Evolutionary conservation across 2,888 invertebrate genomes (phyloP).

Genomic region (Acrobasis consociella): DNA sequence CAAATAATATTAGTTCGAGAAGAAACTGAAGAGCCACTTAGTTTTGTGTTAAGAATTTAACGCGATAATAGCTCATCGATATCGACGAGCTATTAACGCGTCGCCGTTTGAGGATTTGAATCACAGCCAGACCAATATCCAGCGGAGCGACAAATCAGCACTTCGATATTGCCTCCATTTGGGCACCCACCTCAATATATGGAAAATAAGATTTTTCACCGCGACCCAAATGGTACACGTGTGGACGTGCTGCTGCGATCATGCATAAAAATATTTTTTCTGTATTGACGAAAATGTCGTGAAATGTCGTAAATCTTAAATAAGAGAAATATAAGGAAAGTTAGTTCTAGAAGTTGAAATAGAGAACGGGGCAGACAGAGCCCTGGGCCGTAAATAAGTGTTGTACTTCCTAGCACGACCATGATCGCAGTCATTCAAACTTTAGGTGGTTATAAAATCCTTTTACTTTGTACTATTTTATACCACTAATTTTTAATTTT

Average conservation of each 20-base stretch:
- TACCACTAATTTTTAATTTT: too few species aligned
- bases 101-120: conserved; percentile 69
- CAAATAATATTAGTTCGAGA: too few species aligned
- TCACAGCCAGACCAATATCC: conserved; percentile 78
- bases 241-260: conserved; percentile 13
- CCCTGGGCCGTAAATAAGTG: too few species aligned
- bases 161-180: conserved; percentile 81
- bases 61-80: too few species aligned
- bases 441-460: too few species aligned
- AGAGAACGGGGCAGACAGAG: too few species aligned
- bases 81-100: conserved; percentile 52
- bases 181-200: conserved; percentile 72
- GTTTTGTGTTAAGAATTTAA: too few species aligned
- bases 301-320: background rate
- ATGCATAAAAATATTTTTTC: conserved; percentile 1
- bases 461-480: too few species aligned
- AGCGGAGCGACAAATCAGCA: conserved; percentile 79
- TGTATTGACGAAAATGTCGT: background rate
- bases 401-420: too few species aligned
- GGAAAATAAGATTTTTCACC: conserved; percentile 74
- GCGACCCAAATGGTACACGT: conserved; percentile 44
- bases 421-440: too few species aligned
- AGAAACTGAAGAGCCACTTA: too few species aligned
- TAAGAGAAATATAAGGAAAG: background rate
- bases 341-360: background rate